These are phyloP conservation scores for Hemithea aestivaria DNA, from an alignment of 2,888 invertebrate genomes.

Conservation along the genomic window DNA sequence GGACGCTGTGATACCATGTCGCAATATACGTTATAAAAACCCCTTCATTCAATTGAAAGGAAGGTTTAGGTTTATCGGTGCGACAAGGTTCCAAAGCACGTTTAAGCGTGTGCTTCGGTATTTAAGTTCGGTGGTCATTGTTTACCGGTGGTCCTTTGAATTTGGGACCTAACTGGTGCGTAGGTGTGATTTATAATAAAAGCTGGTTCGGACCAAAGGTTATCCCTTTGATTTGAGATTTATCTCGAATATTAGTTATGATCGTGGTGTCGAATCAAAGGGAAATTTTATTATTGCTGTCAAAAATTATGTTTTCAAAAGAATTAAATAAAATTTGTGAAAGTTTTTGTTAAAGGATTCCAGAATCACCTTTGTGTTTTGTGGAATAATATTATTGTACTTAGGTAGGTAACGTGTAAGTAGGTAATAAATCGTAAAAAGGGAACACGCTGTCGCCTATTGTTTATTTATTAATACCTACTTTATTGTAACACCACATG, in stretches of 20 bases:
- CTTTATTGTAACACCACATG: too few relatives aligned
- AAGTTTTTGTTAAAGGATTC: too few relatives aligned
- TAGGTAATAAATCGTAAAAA: too few relatives aligned
- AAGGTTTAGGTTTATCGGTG: not conserved
- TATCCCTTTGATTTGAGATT: slow-evolving; percentile 19
- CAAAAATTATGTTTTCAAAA: too few relatives aligned
- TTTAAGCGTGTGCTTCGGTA: not conserved
- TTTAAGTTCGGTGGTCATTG: slow-evolving; percentile 16
- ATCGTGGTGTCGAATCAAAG: not conserved
- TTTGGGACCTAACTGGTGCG: slow-evolving; percentile 34
- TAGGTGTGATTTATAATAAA: slow-evolving; percentile 37
- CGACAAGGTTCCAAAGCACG: slow-evolving; percentile 2
- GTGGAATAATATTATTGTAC: too few relatives aligned
- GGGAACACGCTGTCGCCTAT: too few relatives aligned
- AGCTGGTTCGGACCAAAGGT: slow-evolving; percentile 25
- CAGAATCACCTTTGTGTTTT: too few relatives aligned
- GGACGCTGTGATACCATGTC: slow-evolving; percentile 1
- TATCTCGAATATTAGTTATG: slow-evolving; percentile 23
- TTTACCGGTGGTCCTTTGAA: slow-evolving; percentile 50
- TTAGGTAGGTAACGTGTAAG: too few relatives aligned
- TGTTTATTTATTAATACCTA: too few relatives aligned
- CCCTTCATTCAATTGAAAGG: not conserved
- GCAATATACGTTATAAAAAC: not conserved
- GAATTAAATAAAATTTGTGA: too few relatives aligned
- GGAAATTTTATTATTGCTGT: too few relatives aligned